Conservation (phyloP, 2,888 invertebrate genomes). For the Alsophila aescularia region DNA sequence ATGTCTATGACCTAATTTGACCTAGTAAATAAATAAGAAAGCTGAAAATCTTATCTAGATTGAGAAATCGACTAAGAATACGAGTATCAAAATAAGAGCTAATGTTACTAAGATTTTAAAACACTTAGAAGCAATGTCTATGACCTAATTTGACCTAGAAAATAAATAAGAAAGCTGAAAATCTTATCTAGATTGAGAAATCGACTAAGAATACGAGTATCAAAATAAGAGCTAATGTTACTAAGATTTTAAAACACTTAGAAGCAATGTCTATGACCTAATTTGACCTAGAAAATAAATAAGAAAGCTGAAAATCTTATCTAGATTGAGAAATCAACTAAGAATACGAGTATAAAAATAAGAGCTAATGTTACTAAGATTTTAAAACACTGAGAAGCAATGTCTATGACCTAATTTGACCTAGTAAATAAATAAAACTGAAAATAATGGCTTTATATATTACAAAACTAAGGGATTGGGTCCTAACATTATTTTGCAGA, state of each 20-base stretch:
- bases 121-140: slow-evolving; percentile 2
- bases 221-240: neutral
- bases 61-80: neutral
- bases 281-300: neutral
- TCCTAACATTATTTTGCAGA: neutral
- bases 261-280: slow-evolving; percentile 6
- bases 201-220: neutral
- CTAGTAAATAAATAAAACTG: too few relatives aligned
- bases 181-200: neutral
- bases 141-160: neutral
- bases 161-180: neutral
- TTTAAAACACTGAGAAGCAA: neutral
- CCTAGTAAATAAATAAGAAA: neutral
- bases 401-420: slow-evolving; percentile 2
- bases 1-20: slow-evolving; percentile 4
- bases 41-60: neutral
- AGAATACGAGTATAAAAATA: neutral
- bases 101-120: neutral
- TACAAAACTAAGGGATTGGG: neutral
- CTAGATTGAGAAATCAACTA: neutral
- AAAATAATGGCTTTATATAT: too few relatives aligned
- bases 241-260: neutral
- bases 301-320: neutral
- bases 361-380: neutral
- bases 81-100: neutral